These are phyloP conservation scores for Crotalus tigris DNA, from an alignment of 2,113 vertebrate species.

Conservation along the genomic window DNA sequence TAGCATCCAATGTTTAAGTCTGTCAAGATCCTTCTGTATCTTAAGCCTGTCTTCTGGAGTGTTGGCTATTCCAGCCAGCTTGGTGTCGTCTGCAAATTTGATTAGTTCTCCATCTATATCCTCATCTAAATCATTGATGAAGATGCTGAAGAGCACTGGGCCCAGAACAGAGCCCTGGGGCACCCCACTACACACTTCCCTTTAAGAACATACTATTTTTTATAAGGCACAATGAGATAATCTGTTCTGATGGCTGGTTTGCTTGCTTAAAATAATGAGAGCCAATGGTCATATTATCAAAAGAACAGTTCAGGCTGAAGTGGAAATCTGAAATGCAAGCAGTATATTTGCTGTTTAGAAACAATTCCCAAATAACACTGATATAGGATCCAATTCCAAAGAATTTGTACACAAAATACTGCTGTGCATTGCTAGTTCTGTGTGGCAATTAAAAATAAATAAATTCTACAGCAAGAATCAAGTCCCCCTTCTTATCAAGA, in stretches of 20 bases:
- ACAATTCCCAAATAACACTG: background rate
- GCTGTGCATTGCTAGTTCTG: background rate
- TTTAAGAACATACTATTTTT: background rate
- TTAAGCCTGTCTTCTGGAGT: too few relatives aligned
- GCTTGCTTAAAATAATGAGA: constrained; percentile 15
- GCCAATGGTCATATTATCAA: background rate
- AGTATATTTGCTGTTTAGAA: background rate
- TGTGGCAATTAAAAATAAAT: background rate
- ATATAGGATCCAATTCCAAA: background rate
- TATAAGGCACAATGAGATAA: background rate
- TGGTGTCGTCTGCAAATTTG: too few relatives aligned
- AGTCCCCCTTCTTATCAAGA: background rate
- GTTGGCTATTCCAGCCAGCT: background rate
- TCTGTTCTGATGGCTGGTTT: background rate
- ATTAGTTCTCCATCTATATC: too few relatives aligned
- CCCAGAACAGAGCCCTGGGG: too few relatives aligned
- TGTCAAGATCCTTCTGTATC: too few relatives aligned
- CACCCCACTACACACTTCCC: too few relatives aligned
- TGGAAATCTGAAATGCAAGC: background rate
- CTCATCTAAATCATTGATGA: too few relatives aligned
- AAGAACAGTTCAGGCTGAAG: background rate
- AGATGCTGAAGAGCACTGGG: too few relatives aligned
- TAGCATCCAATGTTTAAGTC: too few relatives aligned
- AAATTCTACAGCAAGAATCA: background rate
- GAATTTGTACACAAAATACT: background rate